phyloP scores from a whole-genome alignment of 2,888 invertebrate genomes.

The Incurvaria masculella region DNA sequence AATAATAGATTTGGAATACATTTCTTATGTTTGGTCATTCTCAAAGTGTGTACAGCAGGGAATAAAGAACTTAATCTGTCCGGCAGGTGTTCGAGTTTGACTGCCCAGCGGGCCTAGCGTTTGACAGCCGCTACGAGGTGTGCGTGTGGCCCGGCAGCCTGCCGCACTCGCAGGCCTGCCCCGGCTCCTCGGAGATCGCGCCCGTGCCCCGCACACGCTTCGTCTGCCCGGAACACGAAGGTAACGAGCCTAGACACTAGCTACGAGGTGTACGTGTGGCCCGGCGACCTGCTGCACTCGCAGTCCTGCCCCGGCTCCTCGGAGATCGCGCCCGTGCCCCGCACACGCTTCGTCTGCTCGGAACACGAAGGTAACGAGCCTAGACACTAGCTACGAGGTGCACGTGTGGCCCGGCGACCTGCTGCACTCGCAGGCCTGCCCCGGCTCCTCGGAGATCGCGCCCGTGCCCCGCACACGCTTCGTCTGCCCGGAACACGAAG shows the following conservation, averaged over 20 bases:
- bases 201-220: slow-evolving; percentile 68
- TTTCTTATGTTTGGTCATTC: too few species aligned
- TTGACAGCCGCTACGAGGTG: slow-evolving; percentile 72
- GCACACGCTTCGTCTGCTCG: slow-evolving; percentile 55
- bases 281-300: slow-evolving; percentile 57
- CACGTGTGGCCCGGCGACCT: slow-evolving; percentile 66
- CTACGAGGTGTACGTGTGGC: slow-evolving; percentile 70
- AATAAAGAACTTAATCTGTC: too few species aligned
- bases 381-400: too few species aligned
- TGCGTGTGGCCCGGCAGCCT: slow-evolving; percentile 79
- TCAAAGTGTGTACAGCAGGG: too few species aligned
- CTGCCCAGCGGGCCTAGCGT: slow-evolving; percentile 74
- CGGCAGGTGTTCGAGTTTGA: slow-evolving; percentile 71
- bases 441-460: slow-evolving; percentile 63
- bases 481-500: slow-evolving; percentile 49
- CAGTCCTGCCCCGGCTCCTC: slow-evolving; percentile 62
- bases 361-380: slow-evolving; percentile 38
- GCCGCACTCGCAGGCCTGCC: slow-evolving; percentile 67
- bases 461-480: slow-evolving; percentile 57
- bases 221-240: slow-evolving; percentile 62
- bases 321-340: slow-evolving; percentile 62
- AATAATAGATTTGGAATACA: too few species aligned
- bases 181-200: slow-evolving; percentile 75
- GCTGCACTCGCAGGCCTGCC: slow-evolving; percentile 59
- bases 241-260: too few species aligned